phyloP scores from a whole-genome alignment of 2,888 invertebrate genomes.

The Caradrina kadenii region DNA sequence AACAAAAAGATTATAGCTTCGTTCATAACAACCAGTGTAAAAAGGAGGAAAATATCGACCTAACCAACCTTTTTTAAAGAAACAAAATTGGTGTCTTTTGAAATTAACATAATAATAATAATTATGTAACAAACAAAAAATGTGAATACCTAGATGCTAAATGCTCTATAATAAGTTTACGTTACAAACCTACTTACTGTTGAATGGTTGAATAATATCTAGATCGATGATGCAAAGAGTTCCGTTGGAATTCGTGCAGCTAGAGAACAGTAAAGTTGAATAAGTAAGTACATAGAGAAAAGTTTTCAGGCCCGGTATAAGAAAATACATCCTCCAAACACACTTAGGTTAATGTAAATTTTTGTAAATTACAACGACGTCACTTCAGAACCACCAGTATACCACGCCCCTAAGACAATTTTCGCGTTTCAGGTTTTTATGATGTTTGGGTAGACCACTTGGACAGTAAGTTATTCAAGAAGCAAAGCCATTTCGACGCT shows the following conservation, averaged over 20 bases:
- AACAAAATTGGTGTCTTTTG: constrained; percentile 19
- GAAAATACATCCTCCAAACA: background rate
- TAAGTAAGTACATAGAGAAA: no score
- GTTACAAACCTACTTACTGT: constrained; percentile 1
- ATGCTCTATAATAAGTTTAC: constrained; percentile 9
- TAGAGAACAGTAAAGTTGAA: no score
- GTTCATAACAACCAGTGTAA: background rate
- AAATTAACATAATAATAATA: constrained; percentile 22
- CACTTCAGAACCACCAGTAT: background rate
- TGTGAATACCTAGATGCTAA: constrained; percentile 5
- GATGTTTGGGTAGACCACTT: constrained; percentile 13
- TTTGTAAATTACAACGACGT: background rate
- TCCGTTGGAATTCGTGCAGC: no score
- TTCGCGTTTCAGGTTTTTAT: background rate
- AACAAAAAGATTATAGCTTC: constrained; percentile 28
- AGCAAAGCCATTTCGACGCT: background rate
- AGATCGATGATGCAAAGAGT: no score
- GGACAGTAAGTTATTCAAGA: background rate
- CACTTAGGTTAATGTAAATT: background rate
- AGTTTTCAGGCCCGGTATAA: no score
- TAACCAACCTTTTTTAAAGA: constrained; percentile 18
- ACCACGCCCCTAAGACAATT: background rate
- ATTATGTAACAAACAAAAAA: constrained; percentile 15
- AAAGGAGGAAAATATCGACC: constrained; percentile 23
- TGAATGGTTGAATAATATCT: background rate